These are phyloP conservation scores for Hemichromis elongatus DNA, from an alignment of 2,113 vertebrate genomes.

Conservation along the genomic window DNA sequence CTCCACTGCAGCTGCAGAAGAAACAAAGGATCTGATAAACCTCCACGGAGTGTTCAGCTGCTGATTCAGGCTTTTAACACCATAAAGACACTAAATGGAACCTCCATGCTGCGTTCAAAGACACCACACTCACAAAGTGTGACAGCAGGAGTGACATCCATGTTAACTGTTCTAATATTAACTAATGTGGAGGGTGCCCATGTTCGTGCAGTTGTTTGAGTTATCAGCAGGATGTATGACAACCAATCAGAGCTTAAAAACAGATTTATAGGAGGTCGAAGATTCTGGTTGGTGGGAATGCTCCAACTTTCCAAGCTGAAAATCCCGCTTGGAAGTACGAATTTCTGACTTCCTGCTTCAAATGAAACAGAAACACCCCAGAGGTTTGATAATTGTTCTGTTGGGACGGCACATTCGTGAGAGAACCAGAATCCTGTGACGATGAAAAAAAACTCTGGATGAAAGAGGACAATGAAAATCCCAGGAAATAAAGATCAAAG, in stretches of 20 bases:
- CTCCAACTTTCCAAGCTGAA: background rate
- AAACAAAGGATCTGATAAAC: background rate
- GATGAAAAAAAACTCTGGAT: background rate
- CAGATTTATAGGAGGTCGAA: background rate
- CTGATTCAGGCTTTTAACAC: background rate
- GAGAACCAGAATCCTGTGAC: background rate
- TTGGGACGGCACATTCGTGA: fast-evolving
- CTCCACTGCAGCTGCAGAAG: background rate
- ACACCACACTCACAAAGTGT: background rate
- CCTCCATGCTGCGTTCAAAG: background rate
- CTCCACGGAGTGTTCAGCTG: background rate
- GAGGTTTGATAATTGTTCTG: background rate
- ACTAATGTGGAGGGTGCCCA: background rate
- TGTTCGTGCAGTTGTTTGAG: background rate
- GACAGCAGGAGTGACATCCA: background rate
- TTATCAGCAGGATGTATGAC: background rate
- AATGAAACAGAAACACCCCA: background rate
- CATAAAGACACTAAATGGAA: too few relatives aligned
- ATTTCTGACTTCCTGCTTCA: background rate
- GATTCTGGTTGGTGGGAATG: background rate
- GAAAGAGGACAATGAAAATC: background rate
- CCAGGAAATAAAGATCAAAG: background rate
- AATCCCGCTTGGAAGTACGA: background rate
- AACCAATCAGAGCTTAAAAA: background rate
- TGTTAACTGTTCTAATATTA: background rate